These are phyloP conservation scores for Clistopyga incitator DNA, from an alignment of 2,888 invertebrate species.

Conservation along the genomic window DNA sequence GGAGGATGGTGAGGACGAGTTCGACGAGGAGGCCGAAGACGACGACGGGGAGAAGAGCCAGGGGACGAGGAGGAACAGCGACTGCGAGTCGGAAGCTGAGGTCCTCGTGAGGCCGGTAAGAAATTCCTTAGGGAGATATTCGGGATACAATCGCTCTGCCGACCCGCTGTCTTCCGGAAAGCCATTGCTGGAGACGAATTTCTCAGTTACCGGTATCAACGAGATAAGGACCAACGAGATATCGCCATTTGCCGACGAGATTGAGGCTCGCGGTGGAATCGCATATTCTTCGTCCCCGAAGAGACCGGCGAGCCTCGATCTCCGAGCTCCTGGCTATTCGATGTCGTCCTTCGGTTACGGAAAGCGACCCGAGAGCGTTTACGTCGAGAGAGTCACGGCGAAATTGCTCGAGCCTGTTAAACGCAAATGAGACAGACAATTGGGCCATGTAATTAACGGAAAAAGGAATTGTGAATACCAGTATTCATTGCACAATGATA, in stretches of 20 bases:
- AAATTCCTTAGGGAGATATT: conserved; percentile 68
- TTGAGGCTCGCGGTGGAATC: conserved; percentile 49
- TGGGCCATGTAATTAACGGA: neutral
- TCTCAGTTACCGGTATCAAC: conserved; percentile 79
- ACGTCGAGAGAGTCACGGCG: conserved; percentile 75
- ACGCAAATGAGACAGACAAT: conserved; percentile 21
- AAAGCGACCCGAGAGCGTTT: conserved; percentile 72
- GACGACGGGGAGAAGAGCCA: conserved; percentile 62
- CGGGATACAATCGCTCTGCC: conserved; percentile 40
- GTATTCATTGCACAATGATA: conserved; percentile 3
- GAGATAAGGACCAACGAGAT: conserved; percentile 76
- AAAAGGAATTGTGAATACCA: neutral
- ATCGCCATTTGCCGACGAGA: conserved; percentile 30
- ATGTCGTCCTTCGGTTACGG: conserved; percentile 70
- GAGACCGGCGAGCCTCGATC: conserved; percentile 78
- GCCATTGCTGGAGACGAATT: conserved; percentile 78
- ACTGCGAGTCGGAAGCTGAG: conserved; percentile 64
- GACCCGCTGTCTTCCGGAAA: conserved; percentile 59
- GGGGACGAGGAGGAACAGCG: conserved; percentile 52
- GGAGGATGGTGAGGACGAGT: conserved; percentile 81
- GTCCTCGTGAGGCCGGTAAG: conserved; percentile 77
- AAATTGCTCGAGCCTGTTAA: conserved; percentile 74
- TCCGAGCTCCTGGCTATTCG: conserved; percentile 69
- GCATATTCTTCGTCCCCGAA: conserved; percentile 54
- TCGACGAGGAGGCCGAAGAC: conserved; percentile 77